phyloP scores from a whole-genome alignment of 2,113 vertebrate species.

The Melanocharis versteri region DNA sequence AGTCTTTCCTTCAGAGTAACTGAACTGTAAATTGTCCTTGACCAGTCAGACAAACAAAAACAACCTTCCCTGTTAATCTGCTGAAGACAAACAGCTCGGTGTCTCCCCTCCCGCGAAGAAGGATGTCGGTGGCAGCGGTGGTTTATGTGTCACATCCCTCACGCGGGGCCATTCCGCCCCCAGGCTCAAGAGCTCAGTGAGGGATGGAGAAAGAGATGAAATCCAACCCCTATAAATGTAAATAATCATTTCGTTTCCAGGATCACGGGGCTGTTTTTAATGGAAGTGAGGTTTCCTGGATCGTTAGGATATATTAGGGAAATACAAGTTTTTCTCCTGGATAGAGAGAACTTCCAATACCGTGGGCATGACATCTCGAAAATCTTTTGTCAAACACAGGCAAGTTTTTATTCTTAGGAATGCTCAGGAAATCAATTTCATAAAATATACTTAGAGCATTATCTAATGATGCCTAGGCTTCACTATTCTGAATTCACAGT shows the following conservation, averaged over 20 bases:
- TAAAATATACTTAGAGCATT: background rate
- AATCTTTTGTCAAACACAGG: background rate
- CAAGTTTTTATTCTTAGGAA: background rate
- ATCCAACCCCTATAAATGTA: background rate
- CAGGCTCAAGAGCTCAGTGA: background rate
- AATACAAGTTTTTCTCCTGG: background rate
- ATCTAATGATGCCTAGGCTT: background rate
- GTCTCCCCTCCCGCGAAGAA: slow-evolving; percentile 13
- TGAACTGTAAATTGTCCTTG: slow-evolving; percentile 77
- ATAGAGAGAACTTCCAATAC: background rate
- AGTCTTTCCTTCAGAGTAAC: slow-evolving; percentile 72
- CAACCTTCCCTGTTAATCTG: slow-evolving; percentile 67
- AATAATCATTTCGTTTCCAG: background rate
- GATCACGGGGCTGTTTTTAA: background rate
- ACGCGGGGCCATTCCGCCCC: background rate
- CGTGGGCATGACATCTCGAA: accelerated
- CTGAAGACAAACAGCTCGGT: slow-evolving; percentile 51
- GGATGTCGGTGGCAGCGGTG: slow-evolving; percentile 2
- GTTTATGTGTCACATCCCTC: slow-evolving; percentile 44
- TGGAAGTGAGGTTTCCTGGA: background rate
- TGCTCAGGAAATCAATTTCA: background rate
- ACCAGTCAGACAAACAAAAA: slow-evolving; percentile 73
- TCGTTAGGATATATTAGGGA: accelerated
- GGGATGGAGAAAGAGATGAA: background rate
- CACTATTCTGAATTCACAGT: background rate